These are phyloP conservation scores for Oreonectes daqikongensis DNA, from an alignment of 2,797 vertebrate species.

Conservation along the genomic window DNA sequence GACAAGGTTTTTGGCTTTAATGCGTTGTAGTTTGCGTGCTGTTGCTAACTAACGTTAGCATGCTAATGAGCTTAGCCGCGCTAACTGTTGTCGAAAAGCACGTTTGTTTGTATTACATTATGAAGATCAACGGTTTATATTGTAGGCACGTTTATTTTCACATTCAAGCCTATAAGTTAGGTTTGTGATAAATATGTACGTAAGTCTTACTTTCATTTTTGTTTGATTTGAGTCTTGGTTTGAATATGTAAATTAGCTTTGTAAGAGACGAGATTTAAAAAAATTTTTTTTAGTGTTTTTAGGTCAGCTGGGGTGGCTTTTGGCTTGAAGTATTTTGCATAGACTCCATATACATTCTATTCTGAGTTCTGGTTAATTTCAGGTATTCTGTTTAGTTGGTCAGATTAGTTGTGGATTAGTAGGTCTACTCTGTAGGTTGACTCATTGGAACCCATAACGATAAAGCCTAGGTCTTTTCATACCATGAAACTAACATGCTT, in stretches of 20 bases:
- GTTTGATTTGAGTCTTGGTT: background rate
- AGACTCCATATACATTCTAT: background rate
- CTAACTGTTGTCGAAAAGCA: background rate
- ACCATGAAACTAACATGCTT: background rate
- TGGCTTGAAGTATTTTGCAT: background rate
- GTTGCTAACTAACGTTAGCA: background rate
- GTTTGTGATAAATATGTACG: background rate
- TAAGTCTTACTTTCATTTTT: background rate
- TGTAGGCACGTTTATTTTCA: background rate
- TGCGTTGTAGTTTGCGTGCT: background rate
- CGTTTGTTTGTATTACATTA: background rate
- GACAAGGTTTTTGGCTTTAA: background rate
- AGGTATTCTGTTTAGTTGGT: background rate
- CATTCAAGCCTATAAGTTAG: too few species aligned
- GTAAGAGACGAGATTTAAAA: background rate
- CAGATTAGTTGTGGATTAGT: constrained; percentile 13
- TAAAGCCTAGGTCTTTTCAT: too few species aligned
- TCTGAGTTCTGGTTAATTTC: too few species aligned
- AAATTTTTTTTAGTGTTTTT: too few species aligned
- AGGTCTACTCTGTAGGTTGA: background rate
- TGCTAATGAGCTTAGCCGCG: constrained; percentile 30
- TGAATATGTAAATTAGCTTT: background rate
- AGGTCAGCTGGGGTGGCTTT: background rate
- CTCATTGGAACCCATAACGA: background rate
- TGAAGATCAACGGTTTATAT: background rate